Percentiles rank a stretch among this genome's conserved stretches.
These are phyloP conservation scores for Cheilosia pagana DNA, from an alignment of 2,888 invertebrate genomes.

Conservation along the genomic window DNA sequence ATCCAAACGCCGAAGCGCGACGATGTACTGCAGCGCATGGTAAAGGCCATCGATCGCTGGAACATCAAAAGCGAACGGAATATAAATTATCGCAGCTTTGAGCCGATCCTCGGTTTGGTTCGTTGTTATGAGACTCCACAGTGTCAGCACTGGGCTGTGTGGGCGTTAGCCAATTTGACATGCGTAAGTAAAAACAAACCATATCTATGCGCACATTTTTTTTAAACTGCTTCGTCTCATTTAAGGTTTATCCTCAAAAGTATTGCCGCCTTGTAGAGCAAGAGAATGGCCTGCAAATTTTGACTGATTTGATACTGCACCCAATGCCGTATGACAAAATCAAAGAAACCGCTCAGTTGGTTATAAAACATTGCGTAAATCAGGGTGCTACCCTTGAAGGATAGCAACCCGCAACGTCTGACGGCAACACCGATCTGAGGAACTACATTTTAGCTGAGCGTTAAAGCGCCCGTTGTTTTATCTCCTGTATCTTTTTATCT, in stretches of 20 bases:
- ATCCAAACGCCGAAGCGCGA: constrained; percentile 88
- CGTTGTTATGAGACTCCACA: constrained; percentile 93
- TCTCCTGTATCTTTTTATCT: constrained; percentile 31
- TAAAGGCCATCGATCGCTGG: constrained; percentile 94
- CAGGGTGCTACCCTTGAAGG: constrained; percentile 81
- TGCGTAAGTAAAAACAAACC: constrained; percentile 80
- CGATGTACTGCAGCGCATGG: constrained; percentile 90
- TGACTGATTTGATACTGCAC: constrained; percentile 87
- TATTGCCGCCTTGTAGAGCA: constrained; percentile 94
- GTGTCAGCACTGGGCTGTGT: constrained; percentile 98
- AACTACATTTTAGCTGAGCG: constrained; percentile 35
- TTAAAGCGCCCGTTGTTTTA: constrained; percentile 43
- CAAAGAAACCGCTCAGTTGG: constrained; percentile 88
- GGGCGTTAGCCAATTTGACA: constrained; percentile 98
- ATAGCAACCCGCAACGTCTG: constrained; percentile 73
- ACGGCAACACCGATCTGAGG: constrained; percentile 30
- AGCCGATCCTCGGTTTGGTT: constrained; percentile 94
- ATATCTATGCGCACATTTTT: neutral
- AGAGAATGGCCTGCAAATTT: constrained; percentile 92
- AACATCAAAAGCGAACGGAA: constrained; percentile 93
- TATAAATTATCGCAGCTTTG: constrained; percentile 98
- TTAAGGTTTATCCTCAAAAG: constrained; percentile 90
- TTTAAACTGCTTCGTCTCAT: constrained; percentile 77
- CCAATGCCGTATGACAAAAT: constrained; percentile 87
- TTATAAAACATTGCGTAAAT: constrained; percentile 87